Percentiles rank a stretch among this genome's conserved stretches.
These are phyloP conservation scores for Brachionus rotundiformis DNA, from an alignment of 1,140 invertebrate genomes.

Conservation along the genomic window DNA sequence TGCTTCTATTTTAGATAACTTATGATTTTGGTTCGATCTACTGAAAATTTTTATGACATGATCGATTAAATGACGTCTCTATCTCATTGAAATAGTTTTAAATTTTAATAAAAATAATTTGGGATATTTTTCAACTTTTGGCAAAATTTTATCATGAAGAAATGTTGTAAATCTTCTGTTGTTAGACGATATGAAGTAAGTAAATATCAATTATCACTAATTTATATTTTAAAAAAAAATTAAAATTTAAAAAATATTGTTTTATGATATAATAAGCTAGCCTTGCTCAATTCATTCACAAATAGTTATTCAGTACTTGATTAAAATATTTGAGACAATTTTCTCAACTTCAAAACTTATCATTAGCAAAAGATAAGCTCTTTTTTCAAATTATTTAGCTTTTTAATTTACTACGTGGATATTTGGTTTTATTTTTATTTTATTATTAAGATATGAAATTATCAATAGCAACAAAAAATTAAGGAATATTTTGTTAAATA, in stretches of 20 bases:
- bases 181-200: slow-evolving; percentile 40
- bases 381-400: background rate
- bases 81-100: background rate
- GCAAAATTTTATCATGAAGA: slow-evolving; percentile 3
- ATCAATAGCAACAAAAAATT: no score
- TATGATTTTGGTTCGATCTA: background rate
- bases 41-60: background rate
- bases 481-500: no score
- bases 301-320: no score
- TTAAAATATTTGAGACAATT: background rate
- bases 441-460: no score
- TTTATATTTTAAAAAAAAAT: no score
- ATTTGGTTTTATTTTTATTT: no score
- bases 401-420: background rate
- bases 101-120: no score
- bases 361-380: background rate
- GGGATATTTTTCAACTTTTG: no score
- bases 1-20: background rate
- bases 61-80: background rate
- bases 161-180: slow-evolving; percentile 42
- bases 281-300: no score
- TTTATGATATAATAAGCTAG: no score
- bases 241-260: no score
- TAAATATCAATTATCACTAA: no score
- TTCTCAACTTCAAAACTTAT: background rate